A percentile compares a stretch with the other conserved stretches of the same genome.
Conservation (phyloP, 2,797 vertebrate genomes). For the Aldrovandia affinis region DNA sequence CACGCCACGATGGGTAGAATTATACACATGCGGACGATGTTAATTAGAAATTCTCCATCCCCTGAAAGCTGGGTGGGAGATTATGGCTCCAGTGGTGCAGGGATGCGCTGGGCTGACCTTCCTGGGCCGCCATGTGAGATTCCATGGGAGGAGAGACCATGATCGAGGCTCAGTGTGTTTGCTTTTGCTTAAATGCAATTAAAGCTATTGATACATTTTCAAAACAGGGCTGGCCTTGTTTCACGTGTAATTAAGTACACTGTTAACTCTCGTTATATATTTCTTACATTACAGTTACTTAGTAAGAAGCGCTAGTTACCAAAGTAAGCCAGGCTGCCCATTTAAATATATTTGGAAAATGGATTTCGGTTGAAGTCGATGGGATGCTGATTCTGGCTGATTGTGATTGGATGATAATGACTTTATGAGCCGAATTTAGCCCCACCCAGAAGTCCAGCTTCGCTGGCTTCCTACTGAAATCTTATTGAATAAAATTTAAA, state of each 20-base stretch:
- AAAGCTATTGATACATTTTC: not conserved
- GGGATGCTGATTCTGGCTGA: not conserved
- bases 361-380: not conserved
- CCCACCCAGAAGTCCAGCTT: no score
- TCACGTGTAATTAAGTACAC: no score
- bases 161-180: not conserved
- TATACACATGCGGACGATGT: not conserved
- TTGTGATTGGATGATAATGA: no score
- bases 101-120: not conserved
- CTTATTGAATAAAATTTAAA: no score
- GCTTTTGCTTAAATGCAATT: not conserved
- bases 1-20: not conserved
- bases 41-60: not conserved
- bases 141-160: not conserved
- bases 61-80: conserved; percentile 8
- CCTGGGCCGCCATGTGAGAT: conserved; percentile 2
- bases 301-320: no score
- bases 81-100: not conserved
- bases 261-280: no score
- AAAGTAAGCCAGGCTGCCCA: no score
- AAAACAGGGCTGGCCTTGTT: no score
- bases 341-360: no score
- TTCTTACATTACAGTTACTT: no score
- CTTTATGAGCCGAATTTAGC: no score
- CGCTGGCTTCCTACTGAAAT: no score